Evolutionary conservation across 2,888 invertebrate species (phyloP).

Genomic region (Pachliopta kotzebuea): DNA sequence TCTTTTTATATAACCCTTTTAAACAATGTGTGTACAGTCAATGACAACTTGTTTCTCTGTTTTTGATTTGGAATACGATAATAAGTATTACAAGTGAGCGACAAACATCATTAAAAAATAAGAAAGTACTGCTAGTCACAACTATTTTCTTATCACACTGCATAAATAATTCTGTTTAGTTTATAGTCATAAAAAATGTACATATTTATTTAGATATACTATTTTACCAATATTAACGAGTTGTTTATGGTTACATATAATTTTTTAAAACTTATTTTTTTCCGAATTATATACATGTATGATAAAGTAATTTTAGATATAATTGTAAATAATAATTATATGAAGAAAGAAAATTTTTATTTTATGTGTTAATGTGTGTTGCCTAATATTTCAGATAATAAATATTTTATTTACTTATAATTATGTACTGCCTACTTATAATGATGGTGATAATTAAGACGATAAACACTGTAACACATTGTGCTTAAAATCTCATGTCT

Average conservation of each 20-base stretch:
- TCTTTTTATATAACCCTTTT: background rate
- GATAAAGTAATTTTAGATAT: background rate
- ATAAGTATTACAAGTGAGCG: background rate
- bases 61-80: too few relatives aligned
- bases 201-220: constrained; percentile 4
- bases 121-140: constrained; percentile 24
- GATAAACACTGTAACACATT: too few relatives aligned
- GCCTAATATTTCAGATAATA: background rate
- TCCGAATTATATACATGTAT: background rate
- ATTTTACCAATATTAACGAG: background rate
- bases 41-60: too few relatives aligned
- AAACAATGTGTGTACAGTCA: background rate
- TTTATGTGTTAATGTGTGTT: background rate
- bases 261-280: background rate
- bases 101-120: constrained; percentile 5
- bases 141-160: constrained; percentile 5
- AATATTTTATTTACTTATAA: background rate
- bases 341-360: background rate
- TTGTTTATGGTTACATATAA: too few relatives aligned
- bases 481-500: too few relatives aligned
- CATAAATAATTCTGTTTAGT: constrained; percentile 1
- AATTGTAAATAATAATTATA: constrained; percentile 17
- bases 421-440: background rate
- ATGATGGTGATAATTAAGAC: too few relatives aligned
- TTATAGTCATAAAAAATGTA: constrained; percentile 10